Evolutionary conservation across 1,140 invertebrate species (phyloP), one percentile per base, ranked within the genome.

Genomic region (Bombus sibiricus): DNA sequence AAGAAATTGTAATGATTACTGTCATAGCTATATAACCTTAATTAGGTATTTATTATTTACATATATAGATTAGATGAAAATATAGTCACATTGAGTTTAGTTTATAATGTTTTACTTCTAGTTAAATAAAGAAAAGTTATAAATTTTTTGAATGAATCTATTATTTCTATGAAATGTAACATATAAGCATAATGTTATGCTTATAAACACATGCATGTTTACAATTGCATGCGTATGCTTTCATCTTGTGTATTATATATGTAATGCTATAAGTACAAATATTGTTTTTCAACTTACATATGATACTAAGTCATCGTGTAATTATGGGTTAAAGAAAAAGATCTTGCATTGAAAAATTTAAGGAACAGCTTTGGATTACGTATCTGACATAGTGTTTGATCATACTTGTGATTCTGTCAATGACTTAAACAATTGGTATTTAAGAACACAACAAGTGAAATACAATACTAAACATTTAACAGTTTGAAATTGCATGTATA

Each of bases 301-400:
- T 59, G 4, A 37, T 12, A 59, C 9, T 28, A n/a, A 13, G 18
- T 12, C 39, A 64, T 47, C 4, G 0, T 18, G 32, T 72, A 72
- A 32, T n/a, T 32, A 32, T 53, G 25, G 13, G n/a, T 71, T 18
- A 25, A 37, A 79, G 6, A 57, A 68, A 37, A 68, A 53, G 68
- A 47, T 28, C 1, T 47, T 25, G 22, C 6, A 34, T 3, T 68
- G 18, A 9, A 66, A 85, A 12, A 62, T 32, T 47, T 5, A 47
- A 47, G 64, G 43, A 86, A 88, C 83, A 83, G 75, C 69, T 89
- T 37, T 79, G 37, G 71, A 83, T 83, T 72, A 37, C 39, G n/a
- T 85, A 69, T 74, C 9, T 34, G n/a, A 62, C 12, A 78, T 72
- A 74, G 28, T 59, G 5, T 43, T 43, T 28, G 15, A 62, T 47